These are phyloP conservation scores for Dendrolimus pini DNA, from an alignment of 2,888 invertebrate genomes.

Conservation along the genomic window DNA sequence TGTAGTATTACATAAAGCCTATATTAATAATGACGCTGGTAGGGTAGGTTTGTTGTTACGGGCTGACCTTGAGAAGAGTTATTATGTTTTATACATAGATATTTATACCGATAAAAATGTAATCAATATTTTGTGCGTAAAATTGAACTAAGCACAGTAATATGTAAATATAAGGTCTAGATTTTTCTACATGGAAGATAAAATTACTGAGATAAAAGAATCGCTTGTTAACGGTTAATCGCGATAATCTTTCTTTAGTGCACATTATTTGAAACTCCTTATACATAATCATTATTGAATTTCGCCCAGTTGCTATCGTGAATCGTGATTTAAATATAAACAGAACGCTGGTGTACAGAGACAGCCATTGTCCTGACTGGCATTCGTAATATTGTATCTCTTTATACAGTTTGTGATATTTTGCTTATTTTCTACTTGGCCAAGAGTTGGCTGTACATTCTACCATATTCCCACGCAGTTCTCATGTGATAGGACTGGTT, in stretches of 20 bases:
- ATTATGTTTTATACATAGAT: no score
- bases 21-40: background rate
- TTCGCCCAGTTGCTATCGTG: background rate
- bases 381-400: background rate
- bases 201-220: no score
- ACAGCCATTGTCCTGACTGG: background rate
- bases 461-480: constrained; percentile 71
- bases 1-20: constrained; percentile 44
- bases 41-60: background rate
- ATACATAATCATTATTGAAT: background rate
- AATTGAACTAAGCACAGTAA: no score
- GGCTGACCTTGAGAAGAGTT: constrained; percentile 5
- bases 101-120: no score
- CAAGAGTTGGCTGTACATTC: constrained; percentile 42
- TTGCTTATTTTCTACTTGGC: constrained; percentile 31
- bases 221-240: no score
- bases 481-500: constrained; percentile 71
- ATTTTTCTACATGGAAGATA: no score
- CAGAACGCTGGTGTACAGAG: background rate
- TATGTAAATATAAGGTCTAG: no score
- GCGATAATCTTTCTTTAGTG: no score
- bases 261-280: no score
- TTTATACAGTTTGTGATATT: constrained; percentile 24
- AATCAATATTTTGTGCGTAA: no score
- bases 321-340: background rate